These are phyloP conservation scores for Sarcoramphus papa DNA, from an alignment of 2,797 vertebrate species.

Conservation along the genomic window DNA sequence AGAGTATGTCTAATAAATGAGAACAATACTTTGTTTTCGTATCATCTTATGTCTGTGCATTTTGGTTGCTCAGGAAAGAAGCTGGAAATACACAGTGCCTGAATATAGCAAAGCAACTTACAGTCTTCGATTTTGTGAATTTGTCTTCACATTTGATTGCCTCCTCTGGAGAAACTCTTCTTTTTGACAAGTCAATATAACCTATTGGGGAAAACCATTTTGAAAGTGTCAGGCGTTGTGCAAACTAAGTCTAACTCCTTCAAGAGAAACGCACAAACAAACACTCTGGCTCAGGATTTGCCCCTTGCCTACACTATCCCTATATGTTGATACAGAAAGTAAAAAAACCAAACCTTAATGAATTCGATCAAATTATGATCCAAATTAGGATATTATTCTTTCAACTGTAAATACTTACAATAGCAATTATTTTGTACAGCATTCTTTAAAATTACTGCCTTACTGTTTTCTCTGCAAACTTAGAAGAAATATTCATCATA, in stretches of 20 bases:
- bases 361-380: neutral
- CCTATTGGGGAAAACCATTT: constrained; percentile 71
- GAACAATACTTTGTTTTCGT: neutral
- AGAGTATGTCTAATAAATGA: neutral
- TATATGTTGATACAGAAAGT: neutral
- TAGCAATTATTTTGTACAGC: neutral
- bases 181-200: constrained; percentile 98
- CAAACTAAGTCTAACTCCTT: neutral
- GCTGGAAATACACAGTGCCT: neutral
- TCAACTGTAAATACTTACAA: neutral
- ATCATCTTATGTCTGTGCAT: neutral
- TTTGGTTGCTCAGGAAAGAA: neutral
- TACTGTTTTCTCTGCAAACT: neutral
- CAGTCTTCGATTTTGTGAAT: constrained; percentile 99
- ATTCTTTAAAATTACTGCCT: neutral
- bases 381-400: neutral
- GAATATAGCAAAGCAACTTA: constrained; percentile 69
- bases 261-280: neutral
- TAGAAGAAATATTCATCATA: neutral
- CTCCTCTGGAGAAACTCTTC: constrained; percentile 98
- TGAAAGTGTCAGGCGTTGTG: neutral
- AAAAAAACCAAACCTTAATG: neutral
- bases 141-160: constrained; percentile 99
- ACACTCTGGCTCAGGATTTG: neutral
- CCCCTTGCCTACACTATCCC: neutral